phyloP scores from a whole-genome alignment of 2,113 vertebrate genomes.

The Nestor notabilis region DNA sequence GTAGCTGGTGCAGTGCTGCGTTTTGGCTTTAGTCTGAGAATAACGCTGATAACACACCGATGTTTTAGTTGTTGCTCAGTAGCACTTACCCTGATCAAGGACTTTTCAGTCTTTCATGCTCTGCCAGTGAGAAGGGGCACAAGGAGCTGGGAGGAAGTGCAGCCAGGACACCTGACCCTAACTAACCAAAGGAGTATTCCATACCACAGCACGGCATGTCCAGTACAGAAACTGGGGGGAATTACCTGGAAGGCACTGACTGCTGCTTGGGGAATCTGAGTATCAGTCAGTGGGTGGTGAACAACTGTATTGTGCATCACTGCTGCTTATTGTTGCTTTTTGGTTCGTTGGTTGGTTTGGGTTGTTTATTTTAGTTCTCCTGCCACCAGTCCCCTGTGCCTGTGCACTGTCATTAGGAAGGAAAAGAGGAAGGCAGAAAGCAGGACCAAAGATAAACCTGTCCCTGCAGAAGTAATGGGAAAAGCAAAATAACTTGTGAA shows the following conservation, averaged over 20 bases:
- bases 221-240: not conserved
- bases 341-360: not conserved
- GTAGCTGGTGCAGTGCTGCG: not conserved
- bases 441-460: not conserved
- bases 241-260: not conserved
- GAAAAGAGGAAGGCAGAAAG: not conserved
- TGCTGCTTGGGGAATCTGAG: not conserved
- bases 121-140: not conserved
- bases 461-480: not conserved
- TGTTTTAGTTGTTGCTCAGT: not conserved
- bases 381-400: not conserved
- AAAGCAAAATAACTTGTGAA: not conserved
- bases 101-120: not conserved
- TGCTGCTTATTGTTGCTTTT: not conserved
- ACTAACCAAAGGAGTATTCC: not conserved
- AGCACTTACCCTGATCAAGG: not conserved
- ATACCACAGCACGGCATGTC: not conserved
- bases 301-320: not conserved
- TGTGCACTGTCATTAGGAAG: not conserved
- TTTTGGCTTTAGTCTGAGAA: not conserved
- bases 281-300: not conserved
- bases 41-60: not conserved
- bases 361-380: not conserved
- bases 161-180: not conserved
- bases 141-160: not conserved